Conservation (phyloP, 1,140 invertebrate species). For the fruit fly (Drosophila melanogaster) region Release_6_plus_ISO1_MT NT_033777.3:13536001-13536500, state of each 20-base stretch:
- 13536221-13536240: too few relatives aligned
- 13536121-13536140: neutral
- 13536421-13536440: neutral
- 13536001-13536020: neutral
- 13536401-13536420: too few relatives aligned
- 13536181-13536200: neutral
- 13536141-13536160: conserved; percentile 25
- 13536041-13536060: conserved; percentile 65
- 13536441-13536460: conserved; percentile 26
- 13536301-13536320: too few relatives aligned
- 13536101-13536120: conserved; percentile 63
- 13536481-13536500: conserved; percentile 60
- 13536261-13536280: too few relatives aligned
- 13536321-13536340: too few relatives aligned
- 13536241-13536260: too few relatives aligned
- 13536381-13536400: too few relatives aligned
- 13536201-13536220: neutral
- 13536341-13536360: too few relatives aligned
- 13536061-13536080: conserved; percentile 81
- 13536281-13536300: too few relatives aligned
- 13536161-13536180: conserved; percentile 7
- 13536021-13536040: conserved; percentile 34
- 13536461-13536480: conserved; percentile 50
- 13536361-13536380: too few relatives aligned
- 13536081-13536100: conserved; percentile 81